Evolutionary conservation across 2,797 vertebrate species (phyloP).

Genomic region (Ceryle rudis): DNA sequence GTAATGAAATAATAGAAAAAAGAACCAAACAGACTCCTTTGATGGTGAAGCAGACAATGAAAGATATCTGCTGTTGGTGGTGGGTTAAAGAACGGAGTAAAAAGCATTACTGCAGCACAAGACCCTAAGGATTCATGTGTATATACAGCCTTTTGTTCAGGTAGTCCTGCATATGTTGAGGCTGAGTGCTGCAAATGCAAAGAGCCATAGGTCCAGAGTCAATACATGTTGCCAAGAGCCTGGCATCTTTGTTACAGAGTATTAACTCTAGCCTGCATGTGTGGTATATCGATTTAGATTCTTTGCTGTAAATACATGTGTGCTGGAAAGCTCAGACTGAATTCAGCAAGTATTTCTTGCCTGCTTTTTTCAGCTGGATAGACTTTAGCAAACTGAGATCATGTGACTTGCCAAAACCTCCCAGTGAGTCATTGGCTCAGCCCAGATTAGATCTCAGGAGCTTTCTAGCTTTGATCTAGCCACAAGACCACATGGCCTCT

Average conservation of each 20-base stretch:
- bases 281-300: not conserved
- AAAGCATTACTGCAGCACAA: rapidly evolving
- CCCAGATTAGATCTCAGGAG: constrained; percentile 70
- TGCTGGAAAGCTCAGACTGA: constrained; percentile 8
- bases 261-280: not conserved
- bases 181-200: not conserved
- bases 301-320: constrained; percentile 29
- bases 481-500: constrained; percentile 63
- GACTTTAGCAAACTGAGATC: constrained; percentile 48
- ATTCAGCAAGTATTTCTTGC: not conserved
- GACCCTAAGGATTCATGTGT: not conserved
- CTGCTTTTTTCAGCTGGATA: constrained; percentile 33
- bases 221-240: not conserved
- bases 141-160: not conserved
- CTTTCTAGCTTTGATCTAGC: constrained; percentile 70
- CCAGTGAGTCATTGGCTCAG: constrained; percentile 64
- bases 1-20: not conserved
- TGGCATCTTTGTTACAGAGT: not conserved
- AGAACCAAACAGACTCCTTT: not conserved
- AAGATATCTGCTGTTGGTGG: rapidly evolving
- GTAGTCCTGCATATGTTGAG: not conserved
- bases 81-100: not conserved
- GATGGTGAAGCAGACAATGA: rapidly evolving
- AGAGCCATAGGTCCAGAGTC: not conserved
- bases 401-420: constrained; percentile 63